Conservation (phyloP, 2,888 invertebrate species). For the Auanema sp. region DNA sequence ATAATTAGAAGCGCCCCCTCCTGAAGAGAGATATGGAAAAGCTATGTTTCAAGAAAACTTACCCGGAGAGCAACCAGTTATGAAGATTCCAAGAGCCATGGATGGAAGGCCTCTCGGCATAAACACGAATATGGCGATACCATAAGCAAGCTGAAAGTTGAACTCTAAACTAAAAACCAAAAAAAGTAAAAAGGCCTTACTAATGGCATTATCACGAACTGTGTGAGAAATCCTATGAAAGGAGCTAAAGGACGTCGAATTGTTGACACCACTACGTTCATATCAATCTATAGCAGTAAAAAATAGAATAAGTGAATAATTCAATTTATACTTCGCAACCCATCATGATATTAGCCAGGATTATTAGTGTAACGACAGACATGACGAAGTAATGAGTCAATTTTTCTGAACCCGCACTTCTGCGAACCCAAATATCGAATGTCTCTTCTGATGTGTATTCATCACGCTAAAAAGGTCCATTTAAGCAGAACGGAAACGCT, state of each 20-base stretch:
- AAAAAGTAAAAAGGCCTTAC: constrained; percentile 60
- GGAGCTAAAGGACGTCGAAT: constrained; percentile 68
- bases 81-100: constrained; percentile 64
- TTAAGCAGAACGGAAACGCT: neutral
- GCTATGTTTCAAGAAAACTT: neutral
- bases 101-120: constrained; percentile 50
- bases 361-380: constrained; percentile 55
- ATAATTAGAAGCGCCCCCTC: constrained; percentile 89
- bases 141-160: constrained; percentile 60
- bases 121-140: constrained; percentile 54
- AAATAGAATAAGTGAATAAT: neutral
- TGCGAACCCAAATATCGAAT: constrained; percentile 46
- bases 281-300: constrained; percentile 50
- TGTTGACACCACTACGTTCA: constrained; percentile 60
- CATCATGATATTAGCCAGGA: constrained; percentile 61
- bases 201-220: constrained; percentile 69
- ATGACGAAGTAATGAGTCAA: constrained; percentile 56
- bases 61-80: constrained; percentile 54
- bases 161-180: too few relatives aligned
- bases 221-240: constrained; percentile 67
- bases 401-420: constrained; percentile 29
- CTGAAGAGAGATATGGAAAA: constrained; percentile 62
- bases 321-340: constrained; percentile 54
- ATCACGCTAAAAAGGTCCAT: neutral
- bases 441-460: neutral